Conservation (phyloP, 2,797 vertebrate genomes). For the Gymnothorax reevesii region DNA sequence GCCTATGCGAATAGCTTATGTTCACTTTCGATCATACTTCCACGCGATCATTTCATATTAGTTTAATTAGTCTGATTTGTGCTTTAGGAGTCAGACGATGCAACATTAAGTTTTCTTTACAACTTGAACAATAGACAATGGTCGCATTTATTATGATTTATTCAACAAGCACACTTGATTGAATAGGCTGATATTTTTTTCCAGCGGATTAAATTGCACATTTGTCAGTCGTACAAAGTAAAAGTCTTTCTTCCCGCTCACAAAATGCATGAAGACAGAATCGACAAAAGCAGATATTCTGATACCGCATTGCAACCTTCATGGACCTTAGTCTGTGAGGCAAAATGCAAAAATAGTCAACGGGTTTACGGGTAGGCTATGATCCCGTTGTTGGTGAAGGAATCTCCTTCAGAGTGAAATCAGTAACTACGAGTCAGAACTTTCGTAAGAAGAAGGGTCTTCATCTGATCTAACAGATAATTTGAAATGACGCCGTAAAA, state of each 20-base stretch:
- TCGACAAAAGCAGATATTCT: constrained; percentile 35
- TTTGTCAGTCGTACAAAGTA: constrained; percentile 44
- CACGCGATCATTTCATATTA: background rate
- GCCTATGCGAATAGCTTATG: background rate
- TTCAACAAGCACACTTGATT: constrained; percentile 71
- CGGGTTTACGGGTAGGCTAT: constrained; percentile 36
- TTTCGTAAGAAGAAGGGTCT: constrained; percentile 78
- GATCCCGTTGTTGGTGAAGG: constrained; percentile 50
- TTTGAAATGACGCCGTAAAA: constrained; percentile 92
- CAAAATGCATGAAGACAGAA: constrained; percentile 33
- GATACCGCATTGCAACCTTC: constrained; percentile 19
- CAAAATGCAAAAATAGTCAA: constrained; percentile 32
- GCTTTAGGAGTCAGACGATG: constrained; percentile 10
- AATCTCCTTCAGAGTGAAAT: constrained; percentile 47
- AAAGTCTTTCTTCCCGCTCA: constrained; percentile 43
- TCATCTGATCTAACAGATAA: constrained; percentile 83
- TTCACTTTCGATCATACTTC: background rate
- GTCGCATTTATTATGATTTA: constrained; percentile 59
- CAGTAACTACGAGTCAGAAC: constrained; percentile 70
- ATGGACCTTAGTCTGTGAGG: constrained; percentile 35
- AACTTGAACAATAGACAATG: constrained; percentile 43
- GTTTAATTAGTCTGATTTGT: background rate
- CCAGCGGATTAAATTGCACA: constrained; percentile 36
- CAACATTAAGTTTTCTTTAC: constrained; percentile 35
- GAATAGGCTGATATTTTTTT: constrained; percentile 47